phyloP scores from a whole-genome alignment of 2,113 vertebrate genomes.

The Cynocephalus volans region DNA sequence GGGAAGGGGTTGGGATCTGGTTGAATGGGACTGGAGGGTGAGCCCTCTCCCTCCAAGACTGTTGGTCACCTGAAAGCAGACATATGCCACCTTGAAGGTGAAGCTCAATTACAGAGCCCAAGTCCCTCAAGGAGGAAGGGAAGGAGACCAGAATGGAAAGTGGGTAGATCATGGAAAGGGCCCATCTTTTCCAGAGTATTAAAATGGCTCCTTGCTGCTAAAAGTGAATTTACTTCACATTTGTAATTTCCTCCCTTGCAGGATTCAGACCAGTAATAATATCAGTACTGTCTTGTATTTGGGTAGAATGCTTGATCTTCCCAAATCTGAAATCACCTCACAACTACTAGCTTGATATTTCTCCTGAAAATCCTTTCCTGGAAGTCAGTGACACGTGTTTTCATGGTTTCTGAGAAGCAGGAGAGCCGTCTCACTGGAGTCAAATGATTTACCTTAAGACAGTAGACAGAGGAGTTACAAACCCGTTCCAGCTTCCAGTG shows the following conservation, averaged over 20 bases:
- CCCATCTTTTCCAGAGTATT: neutral
- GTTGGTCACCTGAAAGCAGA: neutral
- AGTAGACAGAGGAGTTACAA: neutral
- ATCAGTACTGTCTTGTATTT: neutral
- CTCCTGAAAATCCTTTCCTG: neutral
- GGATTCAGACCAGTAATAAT: neutral
- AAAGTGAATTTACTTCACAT: neutral
- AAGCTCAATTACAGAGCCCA: neutral
- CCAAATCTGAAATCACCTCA: slow-evolving; percentile 7
- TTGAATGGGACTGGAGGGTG: neutral
- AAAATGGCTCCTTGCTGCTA: neutral
- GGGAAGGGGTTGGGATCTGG: neutral
- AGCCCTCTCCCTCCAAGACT: neutral
- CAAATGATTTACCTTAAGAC: neutral
- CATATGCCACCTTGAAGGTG: neutral
- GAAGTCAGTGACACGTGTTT: neutral
- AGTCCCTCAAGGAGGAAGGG: neutral
- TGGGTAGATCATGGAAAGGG: neutral
- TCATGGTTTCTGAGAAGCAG: neutral
- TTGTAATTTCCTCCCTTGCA: neutral
- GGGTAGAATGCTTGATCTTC: neutral
- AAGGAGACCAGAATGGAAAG: neutral
- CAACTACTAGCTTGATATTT: neutral
- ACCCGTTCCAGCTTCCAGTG: neutral
- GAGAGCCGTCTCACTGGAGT: neutral